phyloP scores from a whole-genome alignment of 2,888 invertebrate genomes.

The Cremastinae sp. region DNA sequence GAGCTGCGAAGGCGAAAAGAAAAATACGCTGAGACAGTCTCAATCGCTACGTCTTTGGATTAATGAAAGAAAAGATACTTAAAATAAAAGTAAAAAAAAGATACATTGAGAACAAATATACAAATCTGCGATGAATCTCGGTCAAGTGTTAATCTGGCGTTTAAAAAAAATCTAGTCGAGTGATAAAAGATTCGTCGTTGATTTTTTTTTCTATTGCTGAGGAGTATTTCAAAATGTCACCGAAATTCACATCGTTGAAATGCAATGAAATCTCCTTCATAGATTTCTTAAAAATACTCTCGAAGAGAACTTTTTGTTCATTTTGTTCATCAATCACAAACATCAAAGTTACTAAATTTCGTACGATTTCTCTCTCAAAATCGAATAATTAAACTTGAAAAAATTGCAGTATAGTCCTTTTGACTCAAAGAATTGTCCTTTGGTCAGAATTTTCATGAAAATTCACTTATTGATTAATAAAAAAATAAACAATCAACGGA shows the following conservation, averaged over 20 bases:
- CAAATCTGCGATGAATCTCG: neutral
- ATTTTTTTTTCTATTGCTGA: constrained; percentile 42
- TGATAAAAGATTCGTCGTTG: constrained; percentile 16
- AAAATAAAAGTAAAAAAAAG: neutral
- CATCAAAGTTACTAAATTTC: no score
- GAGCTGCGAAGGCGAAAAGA: constrained; percentile 65
- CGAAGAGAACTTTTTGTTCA: no score
- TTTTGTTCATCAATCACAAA: constrained; percentile 39
- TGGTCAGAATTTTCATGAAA: no score
- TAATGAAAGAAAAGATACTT: constrained; percentile 23
- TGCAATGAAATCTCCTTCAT: neutral
- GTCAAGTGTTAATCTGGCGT: neutral
- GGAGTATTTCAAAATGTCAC: constrained; percentile 36
- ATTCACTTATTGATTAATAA: no score
- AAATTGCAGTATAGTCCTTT: no score
- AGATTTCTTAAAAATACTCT: no score
- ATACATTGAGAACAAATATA: neutral
- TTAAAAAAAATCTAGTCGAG: constrained; percentile 14
- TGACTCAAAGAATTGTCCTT: no score
- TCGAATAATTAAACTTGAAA: no score
- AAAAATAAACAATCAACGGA: no score
- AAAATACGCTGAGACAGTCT: constrained; percentile 65
- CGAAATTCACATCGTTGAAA: constrained; percentile 20
- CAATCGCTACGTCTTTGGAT: constrained; percentile 60
- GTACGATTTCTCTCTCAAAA: no score